phyloP scores from a whole-genome alignment of 2,797 vertebrate genomes.

The Dryobates pubescens region DNA sequence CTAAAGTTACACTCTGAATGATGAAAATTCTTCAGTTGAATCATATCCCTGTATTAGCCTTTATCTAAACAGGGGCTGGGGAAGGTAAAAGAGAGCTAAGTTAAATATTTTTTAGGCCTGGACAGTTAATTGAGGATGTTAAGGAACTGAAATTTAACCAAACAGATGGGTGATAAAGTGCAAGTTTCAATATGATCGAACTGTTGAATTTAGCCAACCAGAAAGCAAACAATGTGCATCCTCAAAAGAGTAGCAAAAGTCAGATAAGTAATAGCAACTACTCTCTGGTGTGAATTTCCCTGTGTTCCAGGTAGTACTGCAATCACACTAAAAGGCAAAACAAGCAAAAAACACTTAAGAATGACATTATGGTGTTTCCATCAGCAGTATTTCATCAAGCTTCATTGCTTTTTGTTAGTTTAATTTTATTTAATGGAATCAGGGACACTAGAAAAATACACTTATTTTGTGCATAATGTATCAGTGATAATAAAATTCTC shows the following conservation, averaged over 20 bases:
- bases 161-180: conserved; percentile 71
- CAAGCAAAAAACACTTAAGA: conserved; percentile 74
- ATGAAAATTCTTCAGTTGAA: conserved; percentile 33
- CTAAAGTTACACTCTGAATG: neutral
- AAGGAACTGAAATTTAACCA: conserved; percentile 62
- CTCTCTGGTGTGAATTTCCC: conserved; percentile 69
- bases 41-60: conserved; percentile 9
- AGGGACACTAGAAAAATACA: conserved; percentile 57
- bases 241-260: conserved; percentile 57
- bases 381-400: conserved; percentile 77
- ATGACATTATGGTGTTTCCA: conserved; percentile 59
- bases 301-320: conserved; percentile 52
- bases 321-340: conserved; percentile 61
- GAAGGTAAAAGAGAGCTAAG: neutral
- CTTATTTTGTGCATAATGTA: conserved; percentile 54
- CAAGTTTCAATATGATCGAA: conserved; percentile 53
- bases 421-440: conserved; percentile 72
- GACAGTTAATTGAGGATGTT: conserved; percentile 54
- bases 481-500: conserved; percentile 61
- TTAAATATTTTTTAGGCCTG: conserved; percentile 57
- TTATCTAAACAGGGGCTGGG: conserved; percentile 16
- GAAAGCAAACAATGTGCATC: conserved; percentile 68
- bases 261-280: conserved; percentile 67
- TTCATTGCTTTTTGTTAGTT: conserved; percentile 78
- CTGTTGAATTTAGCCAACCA: conserved; percentile 60